phyloP scores from a whole-genome alignment of 2,797 vertebrate species.

The Intellagama lesueurii region DNA sequence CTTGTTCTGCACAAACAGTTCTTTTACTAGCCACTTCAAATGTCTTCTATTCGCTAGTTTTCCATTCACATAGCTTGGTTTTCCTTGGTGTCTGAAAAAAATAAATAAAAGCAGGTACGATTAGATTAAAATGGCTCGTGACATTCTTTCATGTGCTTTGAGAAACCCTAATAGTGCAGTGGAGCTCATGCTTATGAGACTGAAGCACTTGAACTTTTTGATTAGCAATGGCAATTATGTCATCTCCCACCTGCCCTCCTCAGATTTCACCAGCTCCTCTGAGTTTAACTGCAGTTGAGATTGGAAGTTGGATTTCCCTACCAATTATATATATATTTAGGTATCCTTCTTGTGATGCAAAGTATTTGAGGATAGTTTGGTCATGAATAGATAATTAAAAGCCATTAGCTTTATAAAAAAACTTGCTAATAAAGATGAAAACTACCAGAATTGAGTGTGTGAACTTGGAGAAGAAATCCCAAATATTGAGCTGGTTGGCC shows the following conservation, averaged over 20 bases:
- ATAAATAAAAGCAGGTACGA: conserved; percentile 5
- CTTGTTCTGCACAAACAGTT: conserved; percentile 23
- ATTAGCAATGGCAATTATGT: background rate
- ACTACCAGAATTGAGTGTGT: background rate
- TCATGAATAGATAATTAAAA: background rate
- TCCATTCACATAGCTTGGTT: conserved; percentile 34
- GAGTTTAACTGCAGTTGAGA: background rate
- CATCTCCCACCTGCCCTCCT: background rate
- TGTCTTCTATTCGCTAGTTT: conserved; percentile 37
- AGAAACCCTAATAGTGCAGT: background rate
- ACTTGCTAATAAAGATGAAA: background rate
- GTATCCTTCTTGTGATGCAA: background rate
- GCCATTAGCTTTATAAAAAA: background rate
- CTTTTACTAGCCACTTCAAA: conserved; percentile 19
- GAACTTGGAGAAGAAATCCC: background rate
- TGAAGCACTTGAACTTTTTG: background rate
- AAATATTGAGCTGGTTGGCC: background rate
- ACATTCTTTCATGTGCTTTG: background rate
- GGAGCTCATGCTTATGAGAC: background rate
- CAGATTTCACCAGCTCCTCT: background rate
- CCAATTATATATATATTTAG: background rate
- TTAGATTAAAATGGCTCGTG: background rate
- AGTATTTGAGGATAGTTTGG: background rate
- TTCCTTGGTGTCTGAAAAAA: conserved; percentile 18
- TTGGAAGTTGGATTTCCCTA: background rate